phyloP scores from a whole-genome alignment of 2,888 invertebrate species.

The Philaethria dido region DNA sequence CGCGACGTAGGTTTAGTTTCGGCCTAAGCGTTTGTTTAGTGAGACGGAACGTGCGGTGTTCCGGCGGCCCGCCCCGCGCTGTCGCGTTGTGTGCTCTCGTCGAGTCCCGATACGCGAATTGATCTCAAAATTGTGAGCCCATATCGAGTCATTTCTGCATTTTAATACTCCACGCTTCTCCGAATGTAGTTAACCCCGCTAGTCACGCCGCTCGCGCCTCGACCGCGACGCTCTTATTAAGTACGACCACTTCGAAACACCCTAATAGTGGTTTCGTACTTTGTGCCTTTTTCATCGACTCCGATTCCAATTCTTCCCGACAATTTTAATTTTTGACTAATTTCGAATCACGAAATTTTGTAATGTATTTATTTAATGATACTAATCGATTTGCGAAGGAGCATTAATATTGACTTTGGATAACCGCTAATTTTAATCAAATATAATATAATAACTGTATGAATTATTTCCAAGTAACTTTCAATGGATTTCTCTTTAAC shows the following conservation, averaged over 20 bases:
- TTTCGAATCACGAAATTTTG: constrained; percentile 15
- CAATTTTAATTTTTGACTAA: neutral
- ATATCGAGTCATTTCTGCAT: constrained; percentile 71
- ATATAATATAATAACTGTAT: constrained; percentile 15
- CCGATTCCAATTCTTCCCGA: constrained; percentile 6
- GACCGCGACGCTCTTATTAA: neutral
- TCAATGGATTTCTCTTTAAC: constrained; percentile 7
- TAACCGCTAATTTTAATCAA: constrained; percentile 10
- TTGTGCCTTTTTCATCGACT: constrained; percentile 22
- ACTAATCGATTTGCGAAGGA: constrained; percentile 8
- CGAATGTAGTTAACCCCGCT: constrained; percentile 48
- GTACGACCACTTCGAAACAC: constrained; percentile 9
- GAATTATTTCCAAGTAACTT: constrained; percentile 5
- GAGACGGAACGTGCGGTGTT: constrained; percentile 65
- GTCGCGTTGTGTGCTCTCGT: constrained; percentile 45
- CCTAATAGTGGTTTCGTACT: constrained; percentile 18
- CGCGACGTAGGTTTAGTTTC: constrained; percentile 33
- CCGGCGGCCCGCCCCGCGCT: constrained; percentile 47
- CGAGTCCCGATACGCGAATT: constrained; percentile 57
- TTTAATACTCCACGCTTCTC: constrained; percentile 50
- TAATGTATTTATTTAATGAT: constrained; percentile 13
- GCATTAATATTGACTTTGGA: constrained; percentile 9
- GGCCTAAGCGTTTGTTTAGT: constrained; percentile 50
- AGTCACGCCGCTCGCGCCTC: constrained; percentile 67
- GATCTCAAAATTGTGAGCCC: constrained; percentile 79